Evolutionary conservation across 2,888 invertebrate genomes (phyloP).

Genomic region (Metallyticus violacea): DNA sequence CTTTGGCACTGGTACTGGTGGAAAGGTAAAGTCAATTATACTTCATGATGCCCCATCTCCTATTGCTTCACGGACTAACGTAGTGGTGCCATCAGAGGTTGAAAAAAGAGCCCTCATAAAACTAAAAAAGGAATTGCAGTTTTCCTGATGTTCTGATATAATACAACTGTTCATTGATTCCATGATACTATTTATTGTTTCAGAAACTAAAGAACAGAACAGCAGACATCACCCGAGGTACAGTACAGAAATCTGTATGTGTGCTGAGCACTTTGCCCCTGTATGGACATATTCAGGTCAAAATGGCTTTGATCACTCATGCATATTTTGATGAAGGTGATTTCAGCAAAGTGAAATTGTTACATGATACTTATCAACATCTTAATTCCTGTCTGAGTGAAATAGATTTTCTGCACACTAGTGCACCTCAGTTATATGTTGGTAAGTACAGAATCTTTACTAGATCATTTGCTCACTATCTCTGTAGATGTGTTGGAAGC

Average conservation of each 20-base stretch:
- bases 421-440: constrained; percentile 60
- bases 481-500: too few relatives aligned
- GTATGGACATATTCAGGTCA: constrained; percentile 92
- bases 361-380: constrained; percentile 90
- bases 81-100: too few relatives aligned
- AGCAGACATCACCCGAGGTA: constrained; percentile 93
- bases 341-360: constrained; percentile 80
- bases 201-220: constrained; percentile 89
- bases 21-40: too few relatives aligned
- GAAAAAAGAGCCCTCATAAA: too few relatives aligned
- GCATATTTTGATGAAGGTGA: constrained; percentile 96
- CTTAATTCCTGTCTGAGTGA: constrained; percentile 78
- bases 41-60: too few relatives aligned
- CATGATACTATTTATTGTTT: constrained; percentile 39
- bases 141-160: too few relatives aligned
- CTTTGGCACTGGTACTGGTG: too few relatives aligned
- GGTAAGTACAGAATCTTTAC: constrained; percentile 51
- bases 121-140: too few relatives aligned
- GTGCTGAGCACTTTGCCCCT: constrained; percentile 87
- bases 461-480: too few relatives aligned
- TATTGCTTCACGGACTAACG: too few relatives aligned
- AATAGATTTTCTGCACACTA: constrained; percentile 43
- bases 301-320: constrained; percentile 92
- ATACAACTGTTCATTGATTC: too few relatives aligned
- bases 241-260: constrained; percentile 97